phyloP scores from a whole-genome alignment of 2,888 invertebrate species.

The Pediacus dermestoides region DNA sequence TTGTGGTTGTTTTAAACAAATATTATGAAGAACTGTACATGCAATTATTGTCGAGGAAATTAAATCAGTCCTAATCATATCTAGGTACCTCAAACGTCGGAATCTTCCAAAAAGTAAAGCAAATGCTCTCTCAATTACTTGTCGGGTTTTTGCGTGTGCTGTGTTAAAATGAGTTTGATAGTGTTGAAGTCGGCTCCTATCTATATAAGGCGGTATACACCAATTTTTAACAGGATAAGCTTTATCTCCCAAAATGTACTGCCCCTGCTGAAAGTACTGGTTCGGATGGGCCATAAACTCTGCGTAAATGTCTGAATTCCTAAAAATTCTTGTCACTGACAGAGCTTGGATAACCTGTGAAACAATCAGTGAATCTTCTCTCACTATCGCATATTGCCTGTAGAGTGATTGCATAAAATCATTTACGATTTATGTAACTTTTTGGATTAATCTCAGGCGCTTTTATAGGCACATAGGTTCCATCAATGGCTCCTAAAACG shows the following conservation, averaged over 20 bases:
- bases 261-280: conserved; percentile 8
- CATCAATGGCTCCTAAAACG: conserved; percentile 20
- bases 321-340: conserved; percentile 22
- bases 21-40: conserved; percentile 30
- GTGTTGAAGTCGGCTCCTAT: conserved; percentile 6
- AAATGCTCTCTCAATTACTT: conserved; percentile 30
- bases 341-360: conserved; percentile 16
- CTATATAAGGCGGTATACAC: conserved; percentile 24
- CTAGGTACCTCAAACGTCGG: conserved; percentile 28
- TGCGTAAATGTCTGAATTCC: conserved; percentile 23
- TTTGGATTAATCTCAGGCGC: conserved; percentile 9
- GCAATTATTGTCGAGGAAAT: conserved; percentile 30
- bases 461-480: conserved; percentile 10
- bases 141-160: conserved; percentile 22
- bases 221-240: conserved; percentile 25
- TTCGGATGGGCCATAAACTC: too few species aligned
- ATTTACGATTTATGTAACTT: conserved; percentile 11
- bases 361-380: too few species aligned
- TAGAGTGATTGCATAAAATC: conserved; percentile 8
- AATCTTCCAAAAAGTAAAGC: conserved; percentile 30
- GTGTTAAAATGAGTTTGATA: conserved; percentile 23
- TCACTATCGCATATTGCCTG: conserved; percentile 8
- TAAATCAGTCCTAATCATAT: conserved; percentile 30
- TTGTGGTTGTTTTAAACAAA: conserved; percentile 25
- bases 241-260: conserved; percentile 30